Evolutionary conservation across 2,888 invertebrate species (phyloP).

Genomic region (Penaeus monodon): DNA sequence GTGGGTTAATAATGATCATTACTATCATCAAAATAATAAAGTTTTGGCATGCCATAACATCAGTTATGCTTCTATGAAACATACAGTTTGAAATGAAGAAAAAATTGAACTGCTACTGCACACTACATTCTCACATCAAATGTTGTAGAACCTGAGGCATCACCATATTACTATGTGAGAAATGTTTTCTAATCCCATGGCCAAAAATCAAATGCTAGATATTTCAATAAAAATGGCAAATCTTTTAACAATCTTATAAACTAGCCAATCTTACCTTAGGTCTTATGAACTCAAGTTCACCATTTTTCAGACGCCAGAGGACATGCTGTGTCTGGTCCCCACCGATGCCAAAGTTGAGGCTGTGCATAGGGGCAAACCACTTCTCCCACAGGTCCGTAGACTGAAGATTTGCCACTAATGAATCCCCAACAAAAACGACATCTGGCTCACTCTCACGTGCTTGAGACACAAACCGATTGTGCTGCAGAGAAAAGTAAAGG

Average conservation of each 20-base stretch:
- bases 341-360: conserved; percentile 90
- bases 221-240: no score
- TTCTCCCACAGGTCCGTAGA: conserved; percentile 90
- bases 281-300: conserved; percentile 88
- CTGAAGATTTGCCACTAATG: conserved; percentile 84
- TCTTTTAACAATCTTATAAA: background rate
- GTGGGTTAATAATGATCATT: no score
- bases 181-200: no score
- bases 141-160: no score
- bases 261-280: conserved; percentile 78
- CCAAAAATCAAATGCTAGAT: no score
- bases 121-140: no score
- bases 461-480: conserved; percentile 86
- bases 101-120: no score
- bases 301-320: conserved; percentile 89
- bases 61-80: no score
- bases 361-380: conserved; percentile 91
- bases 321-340: conserved; percentile 90
- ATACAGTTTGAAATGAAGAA: no score
- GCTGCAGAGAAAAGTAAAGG: conserved; percentile 73
- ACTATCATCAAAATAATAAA: no score
- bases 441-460: conserved; percentile 92
- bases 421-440: conserved; percentile 91
- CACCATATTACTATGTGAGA: no score
- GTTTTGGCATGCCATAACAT: no score